Base-by-base conservation (phyloP, 1,140 invertebrate species). In the Coenobita brevimanus region DNA sequence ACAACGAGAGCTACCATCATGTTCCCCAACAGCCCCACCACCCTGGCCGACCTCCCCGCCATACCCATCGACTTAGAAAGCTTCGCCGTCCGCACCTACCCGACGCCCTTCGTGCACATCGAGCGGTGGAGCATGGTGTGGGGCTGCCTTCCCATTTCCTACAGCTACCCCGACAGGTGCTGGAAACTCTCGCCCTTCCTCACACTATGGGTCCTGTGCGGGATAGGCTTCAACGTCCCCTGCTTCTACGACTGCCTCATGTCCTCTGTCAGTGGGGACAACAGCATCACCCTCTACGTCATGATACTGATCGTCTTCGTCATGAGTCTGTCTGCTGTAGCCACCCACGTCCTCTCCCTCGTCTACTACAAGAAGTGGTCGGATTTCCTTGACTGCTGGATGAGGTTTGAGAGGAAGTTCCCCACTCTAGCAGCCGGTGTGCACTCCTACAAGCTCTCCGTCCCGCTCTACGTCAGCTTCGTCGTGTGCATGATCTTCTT, bases 71-170 rank as follows among this genome's bases (percentile, higher is more conserved):
- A 82, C 71, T 79, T 88, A 13, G 86, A 88, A 41, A 82, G 79
- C 36, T 82, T 82, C 54, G 86, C 46, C 8, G 27, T 73, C 1
- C 46, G 82, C 0, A 73, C 84, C 8, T 90, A 89, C 71, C 89
- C 89, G 6, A 90, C 89, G 4, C 89, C 89, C 1, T 90, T 89
- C 69, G 88, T 90, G 3, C 89, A 89, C 62, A 87, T 90, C 30
- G 84, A 88, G 36, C 89, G 89, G n/a, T 90, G 89, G 89, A 85
- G 81, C 33, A 90, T 87, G 57, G 73, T 90, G 24, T 90, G 89
- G 89, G 89, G 87, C 4, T 89, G 82, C 60, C 36, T 90, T 17
- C 67, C 87, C 6, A 71, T 90, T 3, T 24, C 67, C 24, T 90
- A 89, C 79, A 69, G 82, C 43, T 89, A 86, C 60, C 43, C 79